Evolutionary conservation across 2,797 vertebrate genomes (phyloP), one percentile per base, ranked within the genome.

Genomic region (Ataeniobius toweri): DNA sequence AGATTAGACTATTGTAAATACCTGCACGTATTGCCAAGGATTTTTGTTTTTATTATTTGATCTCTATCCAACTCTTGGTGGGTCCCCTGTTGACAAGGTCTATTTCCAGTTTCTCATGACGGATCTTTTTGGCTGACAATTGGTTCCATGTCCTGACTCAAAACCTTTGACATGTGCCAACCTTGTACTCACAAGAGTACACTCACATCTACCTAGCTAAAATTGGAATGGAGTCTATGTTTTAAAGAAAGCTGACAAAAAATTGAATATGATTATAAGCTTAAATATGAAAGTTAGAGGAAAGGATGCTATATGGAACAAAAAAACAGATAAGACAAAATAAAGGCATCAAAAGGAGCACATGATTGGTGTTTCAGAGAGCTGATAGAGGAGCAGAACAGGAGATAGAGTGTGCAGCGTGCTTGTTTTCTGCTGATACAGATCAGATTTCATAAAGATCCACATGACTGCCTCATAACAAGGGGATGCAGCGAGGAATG

Each of bases 381-480:
- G 68, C 69, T 71, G 74, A 81, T 67, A 65, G 82, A 80, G 77
- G 73, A 81, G 80, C 72, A 87, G 65, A 77, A 77, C 68, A 81
- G 80, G 80, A 89, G 87, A 78, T 80, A 44, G 76, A 84, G 81
- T 78, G 75, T 84, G 85, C 81, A 72, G 74, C 46, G 76, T 3
- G 26, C 81, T 89, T 89, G 85, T 85, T 87, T 74, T 89, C 82
- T 88, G 85, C 83, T 89, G 89, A 90, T 90, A 87, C 83, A 84
- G 90, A 94, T 94, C 91, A 91, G 87, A 91, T 94, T 94, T 94
- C 92, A 94, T 92, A 94, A 91, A 95, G 93, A 92, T 92, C 87
- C 91, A 93, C 89, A 90, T 92, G 92, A 94, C 93, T 93, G 91
- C 91, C 91, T 93, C 91, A 91, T 93, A 93, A 94, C 88, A 93